phyloP scores from a whole-genome alignment of 1,140 invertebrate species.

The Eriocheir sinensis region DNA sequence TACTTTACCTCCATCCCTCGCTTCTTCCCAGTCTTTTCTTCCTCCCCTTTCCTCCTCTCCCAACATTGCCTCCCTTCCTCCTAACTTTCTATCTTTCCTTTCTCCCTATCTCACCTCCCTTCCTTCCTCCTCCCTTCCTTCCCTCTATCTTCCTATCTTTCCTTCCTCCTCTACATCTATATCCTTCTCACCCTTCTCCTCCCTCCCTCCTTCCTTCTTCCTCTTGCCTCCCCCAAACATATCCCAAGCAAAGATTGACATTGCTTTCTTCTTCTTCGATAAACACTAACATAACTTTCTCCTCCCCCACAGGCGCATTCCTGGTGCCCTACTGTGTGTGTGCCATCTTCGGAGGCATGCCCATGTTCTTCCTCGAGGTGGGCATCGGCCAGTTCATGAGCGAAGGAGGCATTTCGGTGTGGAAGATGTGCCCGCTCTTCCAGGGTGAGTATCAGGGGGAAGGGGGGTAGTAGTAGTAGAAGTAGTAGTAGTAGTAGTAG shows the following conservation, averaged over 20 bases:
- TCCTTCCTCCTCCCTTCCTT: neutral
- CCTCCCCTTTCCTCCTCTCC: neutral
- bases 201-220: neutral
- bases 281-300: neutral
- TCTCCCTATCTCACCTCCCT: neutral
- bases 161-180: neutral
- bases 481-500: neutral
- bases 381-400: constrained; percentile 83
- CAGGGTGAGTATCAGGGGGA: constrained; percentile 81
- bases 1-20: no score
- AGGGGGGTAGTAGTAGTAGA: neutral
- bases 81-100: neutral
- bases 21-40: neutral
- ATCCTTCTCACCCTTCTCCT: neutral
- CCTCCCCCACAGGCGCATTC: constrained; percentile 83
- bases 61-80: neutral
- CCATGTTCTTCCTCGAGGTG: constrained; percentile 86
- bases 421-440: constrained; percentile 83
- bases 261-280: neutral
- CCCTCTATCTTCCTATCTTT: neutral
- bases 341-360: constrained; percentile 84
- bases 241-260: neutral
- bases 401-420: constrained; percentile 82
- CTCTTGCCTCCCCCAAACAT: neutral
- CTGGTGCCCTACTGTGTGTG: constrained; percentile 85